A percentile compares a stretch with the other conserved stretches of the same genome.
phyloP scores from a whole-genome alignment of 1,140 invertebrate genomes.

The Wasmannia auropunctata region DNA sequence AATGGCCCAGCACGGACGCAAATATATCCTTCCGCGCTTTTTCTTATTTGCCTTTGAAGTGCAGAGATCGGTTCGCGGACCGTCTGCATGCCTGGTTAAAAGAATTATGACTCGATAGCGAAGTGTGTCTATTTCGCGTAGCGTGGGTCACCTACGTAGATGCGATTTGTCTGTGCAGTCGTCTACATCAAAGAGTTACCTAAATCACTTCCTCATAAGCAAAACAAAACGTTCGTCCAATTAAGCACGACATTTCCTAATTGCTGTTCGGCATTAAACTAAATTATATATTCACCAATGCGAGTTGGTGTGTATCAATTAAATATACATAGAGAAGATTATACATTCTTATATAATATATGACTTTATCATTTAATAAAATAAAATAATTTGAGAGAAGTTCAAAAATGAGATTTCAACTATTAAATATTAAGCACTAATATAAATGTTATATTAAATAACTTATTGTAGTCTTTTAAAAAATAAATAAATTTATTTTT shows the following conservation, averaged over 20 bases:
- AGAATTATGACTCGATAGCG: constrained; percentile 10
- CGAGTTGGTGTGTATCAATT: not conserved
- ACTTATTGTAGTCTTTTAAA: not conserved
- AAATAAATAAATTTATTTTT: not conserved
- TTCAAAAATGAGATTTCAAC: not conserved
- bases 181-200: constrained; percentile 7
- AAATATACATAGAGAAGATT: not conserved
- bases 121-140: not conserved
- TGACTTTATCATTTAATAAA: not conserved
- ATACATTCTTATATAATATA: not conserved
- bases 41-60: constrained; percentile 52
- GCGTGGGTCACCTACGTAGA: not conserved
- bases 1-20: constrained; percentile 62
- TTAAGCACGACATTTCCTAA: not conserved
- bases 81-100: not conserved
- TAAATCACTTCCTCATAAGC: not conserved
- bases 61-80: constrained; percentile 2
- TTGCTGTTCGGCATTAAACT: not conserved
- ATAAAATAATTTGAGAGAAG: not conserved
- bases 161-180: not conserved
- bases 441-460: not conserved
- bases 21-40: constrained; percentile 63
- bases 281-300: constrained; percentile 9
- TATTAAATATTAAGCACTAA: not conserved
- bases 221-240: constrained; percentile 11